These are phyloP conservation scores for Cetonia aurata DNA, from an alignment of 2,888 invertebrate species.

Conservation along the genomic window DNA sequence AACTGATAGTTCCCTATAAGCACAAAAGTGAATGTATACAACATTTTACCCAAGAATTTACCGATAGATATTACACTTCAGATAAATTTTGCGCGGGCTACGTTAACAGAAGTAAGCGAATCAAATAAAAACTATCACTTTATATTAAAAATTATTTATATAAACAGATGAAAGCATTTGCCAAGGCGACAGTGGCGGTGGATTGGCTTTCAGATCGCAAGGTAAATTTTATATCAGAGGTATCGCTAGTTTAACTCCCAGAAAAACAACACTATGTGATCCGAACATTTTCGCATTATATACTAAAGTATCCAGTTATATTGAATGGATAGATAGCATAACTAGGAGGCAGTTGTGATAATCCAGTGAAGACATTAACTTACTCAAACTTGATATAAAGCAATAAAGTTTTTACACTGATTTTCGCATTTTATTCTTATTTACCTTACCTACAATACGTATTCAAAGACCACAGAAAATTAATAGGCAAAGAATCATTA, in stretches of 20 bases:
- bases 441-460: too few species aligned
- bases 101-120: constrained; percentile 3
- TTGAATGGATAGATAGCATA: constrained; percentile 3
- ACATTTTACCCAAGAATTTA: background rate
- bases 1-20: background rate
- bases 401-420: too few species aligned
- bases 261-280: background rate
- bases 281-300: constrained; percentile 1
- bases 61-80: background rate
- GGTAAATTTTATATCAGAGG: constrained; percentile 9
- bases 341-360: background rate
- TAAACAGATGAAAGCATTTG: constrained; percentile 1
- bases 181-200: constrained; percentile 13
- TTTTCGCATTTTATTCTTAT: too few species aligned
- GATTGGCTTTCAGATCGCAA: background rate
- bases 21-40: background rate
- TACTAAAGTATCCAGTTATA: constrained; percentile 12
- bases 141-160: background rate
- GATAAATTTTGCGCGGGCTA: constrained; percentile 22
- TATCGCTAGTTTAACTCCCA: constrained; percentile 2
- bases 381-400: too few species aligned
- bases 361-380: too few species aligned
- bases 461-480: too few species aligned
- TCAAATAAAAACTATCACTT: background rate
- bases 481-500: too few species aligned